A percentile compares a stretch with the other conserved stretches of the same genome.
These are phyloP conservation scores for Blastomussa wellsi DNA, from an alignment of 92 coral and sea anemone genomes.

Conservation along the genomic window DNA sequence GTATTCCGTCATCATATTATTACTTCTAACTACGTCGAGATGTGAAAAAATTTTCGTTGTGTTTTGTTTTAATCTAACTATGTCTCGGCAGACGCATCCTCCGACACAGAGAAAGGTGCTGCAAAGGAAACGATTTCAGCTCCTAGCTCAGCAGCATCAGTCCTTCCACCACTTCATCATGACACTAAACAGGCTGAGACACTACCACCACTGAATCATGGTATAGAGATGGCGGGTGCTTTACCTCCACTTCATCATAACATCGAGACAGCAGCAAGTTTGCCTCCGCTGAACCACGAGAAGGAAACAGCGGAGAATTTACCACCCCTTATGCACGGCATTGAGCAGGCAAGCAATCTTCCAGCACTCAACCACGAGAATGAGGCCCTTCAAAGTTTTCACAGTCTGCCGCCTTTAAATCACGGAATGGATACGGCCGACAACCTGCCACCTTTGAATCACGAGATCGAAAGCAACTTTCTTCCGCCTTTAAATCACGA, in stretches of 20 bases:
- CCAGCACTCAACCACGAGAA: conserved; percentile 70
- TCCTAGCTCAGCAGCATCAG: conserved; percentile 1
- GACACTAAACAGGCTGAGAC: conserved; percentile 33
- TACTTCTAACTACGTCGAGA: not conserved
- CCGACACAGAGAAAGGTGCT: conserved; percentile 14
- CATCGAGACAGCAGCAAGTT: conserved; percentile 28
- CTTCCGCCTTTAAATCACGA: conserved; percentile 85
- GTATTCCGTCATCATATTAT: no score
- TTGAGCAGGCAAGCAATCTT: conserved; percentile 45
- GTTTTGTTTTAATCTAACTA: not conserved
- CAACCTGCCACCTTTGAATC: conserved; percentile 85
- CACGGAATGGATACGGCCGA: conserved; percentile 49
- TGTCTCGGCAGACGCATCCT: not conserved
- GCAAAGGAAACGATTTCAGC: conserved; percentile 25
- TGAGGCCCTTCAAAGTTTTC: conserved; percentile 34
- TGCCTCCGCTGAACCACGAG: conserved; percentile 42
- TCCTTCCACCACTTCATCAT: conserved; percentile 49
- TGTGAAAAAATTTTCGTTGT: not conserved
- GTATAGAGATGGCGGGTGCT: conserved; percentile 36
- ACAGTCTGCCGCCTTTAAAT: conserved; percentile 55
- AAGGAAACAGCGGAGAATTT: conserved; percentile 38
- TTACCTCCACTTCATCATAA: conserved; percentile 45
- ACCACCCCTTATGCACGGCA: conserved; percentile 49
- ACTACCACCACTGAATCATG: conserved; percentile 56
- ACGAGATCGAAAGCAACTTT: conserved; percentile 54